phyloP scores from a whole-genome alignment of 2,888 invertebrate genomes.

The Ectropis crepuscularia region DNA sequence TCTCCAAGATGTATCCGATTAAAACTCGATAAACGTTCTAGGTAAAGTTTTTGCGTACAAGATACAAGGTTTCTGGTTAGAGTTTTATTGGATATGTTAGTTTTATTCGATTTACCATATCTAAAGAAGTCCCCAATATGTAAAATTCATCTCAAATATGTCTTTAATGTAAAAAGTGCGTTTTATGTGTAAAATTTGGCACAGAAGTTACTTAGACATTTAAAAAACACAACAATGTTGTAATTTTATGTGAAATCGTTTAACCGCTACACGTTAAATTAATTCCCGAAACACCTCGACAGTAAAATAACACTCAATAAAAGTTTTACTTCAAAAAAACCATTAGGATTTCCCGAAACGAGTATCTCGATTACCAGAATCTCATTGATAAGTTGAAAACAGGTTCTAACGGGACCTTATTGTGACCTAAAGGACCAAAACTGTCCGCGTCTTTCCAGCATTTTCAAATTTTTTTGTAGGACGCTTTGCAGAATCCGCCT shows the following conservation, averaged over 20 bases:
- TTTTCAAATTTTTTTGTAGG: background rate
- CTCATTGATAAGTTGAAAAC: conserved; percentile 21
- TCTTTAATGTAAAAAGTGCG: too few relatives aligned
- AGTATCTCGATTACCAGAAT: conserved; percentile 19
- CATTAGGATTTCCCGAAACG: conserved; percentile 10
- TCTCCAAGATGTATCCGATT: too few relatives aligned
- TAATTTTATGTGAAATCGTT: background rate
- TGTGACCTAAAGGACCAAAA: background rate
- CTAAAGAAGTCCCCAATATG: too few relatives aligned
- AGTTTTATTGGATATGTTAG: background rate
- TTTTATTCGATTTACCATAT: too few relatives aligned
- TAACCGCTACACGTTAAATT: background rate
- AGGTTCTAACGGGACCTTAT: conserved; percentile 19
- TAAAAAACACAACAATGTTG: background rate
- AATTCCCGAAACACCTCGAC: conserved; percentile 5
- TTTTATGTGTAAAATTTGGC: too few relatives aligned
- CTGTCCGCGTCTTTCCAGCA: conserved; percentile 29
- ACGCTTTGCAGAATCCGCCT: background rate
- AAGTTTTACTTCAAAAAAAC: conserved; percentile 10
- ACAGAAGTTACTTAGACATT: too few relatives aligned
- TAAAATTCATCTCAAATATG: too few relatives aligned
- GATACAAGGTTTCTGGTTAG: too few relatives aligned
- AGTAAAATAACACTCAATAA: conserved; percentile 9
- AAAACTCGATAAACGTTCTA: too few relatives aligned
- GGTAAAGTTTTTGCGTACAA: too few relatives aligned